Conservation (phyloP, 2,888 invertebrate species). For the Microchrysa polita region DNA sequence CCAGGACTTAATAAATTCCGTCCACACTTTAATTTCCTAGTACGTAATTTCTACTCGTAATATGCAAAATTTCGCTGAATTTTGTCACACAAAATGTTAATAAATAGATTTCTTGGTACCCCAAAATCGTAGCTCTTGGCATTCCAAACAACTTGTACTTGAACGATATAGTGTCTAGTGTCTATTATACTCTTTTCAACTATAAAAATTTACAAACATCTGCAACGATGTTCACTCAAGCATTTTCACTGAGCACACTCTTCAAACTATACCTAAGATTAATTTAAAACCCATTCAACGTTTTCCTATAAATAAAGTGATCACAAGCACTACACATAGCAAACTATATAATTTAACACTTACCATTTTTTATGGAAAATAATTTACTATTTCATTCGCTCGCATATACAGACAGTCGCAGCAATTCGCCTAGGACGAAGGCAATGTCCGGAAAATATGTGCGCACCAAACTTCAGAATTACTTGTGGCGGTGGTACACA, state of each 20-base stretch:
- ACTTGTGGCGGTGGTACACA: not conserved
- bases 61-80: no score
- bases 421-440: not conserved
- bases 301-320: conserved; percentile 45
- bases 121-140: no score
- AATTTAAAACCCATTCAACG: conserved; percentile 31
- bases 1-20: no score
- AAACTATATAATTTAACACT: conserved; percentile 43
- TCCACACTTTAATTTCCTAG: no score
- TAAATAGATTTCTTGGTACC: no score
- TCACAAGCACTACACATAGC: conserved; percentile 17
- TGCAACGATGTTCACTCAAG: conserved; percentile 22
- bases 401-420: not conserved
- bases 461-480: not conserved
- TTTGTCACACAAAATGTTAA: no score
- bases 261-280: conserved; percentile 9
- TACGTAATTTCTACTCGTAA: no score
- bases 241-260: conserved; percentile 9
- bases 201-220: conserved; percentile 3
- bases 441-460: not conserved
- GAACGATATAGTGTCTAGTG: no score
- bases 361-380: conserved; percentile 35
- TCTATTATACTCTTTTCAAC: not conserved
- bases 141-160: no score
- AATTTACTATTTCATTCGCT: conserved; percentile 30